Conservation (phyloP, 2,888 invertebrate species). For the Tribolium freemani region DNA sequence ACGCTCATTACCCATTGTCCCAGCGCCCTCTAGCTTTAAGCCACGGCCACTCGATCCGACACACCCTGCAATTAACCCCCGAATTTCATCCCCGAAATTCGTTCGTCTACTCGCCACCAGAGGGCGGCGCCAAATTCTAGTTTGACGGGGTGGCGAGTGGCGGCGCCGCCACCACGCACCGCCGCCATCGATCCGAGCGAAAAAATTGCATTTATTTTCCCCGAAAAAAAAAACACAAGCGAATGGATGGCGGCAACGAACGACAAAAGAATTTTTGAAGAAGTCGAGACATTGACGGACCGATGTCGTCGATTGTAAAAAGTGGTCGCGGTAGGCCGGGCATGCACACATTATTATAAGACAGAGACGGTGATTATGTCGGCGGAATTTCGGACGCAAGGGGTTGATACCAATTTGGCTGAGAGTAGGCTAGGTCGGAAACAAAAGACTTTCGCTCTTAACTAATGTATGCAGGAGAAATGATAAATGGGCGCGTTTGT, state of each 20-base stretch:
- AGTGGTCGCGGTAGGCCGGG: constrained; percentile 39
- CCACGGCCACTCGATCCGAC: background rate
- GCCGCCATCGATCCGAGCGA: constrained; percentile 16
- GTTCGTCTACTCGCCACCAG: constrained; percentile 58
- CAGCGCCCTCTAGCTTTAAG: constrained; percentile 22
- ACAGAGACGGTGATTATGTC: constrained; percentile 13
- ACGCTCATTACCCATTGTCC: constrained; percentile 16
- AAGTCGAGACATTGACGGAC: constrained; percentile 63
- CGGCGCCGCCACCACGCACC: constrained; percentile 43
- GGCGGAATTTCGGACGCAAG: background rate
- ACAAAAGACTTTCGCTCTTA: too few relatives aligned
- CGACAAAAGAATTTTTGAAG: constrained; percentile 64
- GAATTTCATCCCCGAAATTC: constrained; percentile 56
- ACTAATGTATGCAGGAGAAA: too few relatives aligned
- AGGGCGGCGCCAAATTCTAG: constrained; percentile 50
- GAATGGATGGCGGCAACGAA: constrained; percentile 45
- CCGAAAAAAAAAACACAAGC: background rate
- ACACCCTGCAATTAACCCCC: constrained; percentile 19
- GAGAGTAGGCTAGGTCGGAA: too few relatives aligned
- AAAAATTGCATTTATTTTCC: constrained; percentile 29
- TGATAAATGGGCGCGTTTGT: too few relatives aligned
- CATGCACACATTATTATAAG: constrained; percentile 25
- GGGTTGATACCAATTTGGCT: too few relatives aligned
- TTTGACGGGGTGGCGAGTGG: constrained; percentile 36
- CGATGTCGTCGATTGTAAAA: constrained; percentile 45